A percentile compares a stretch with the other conserved stretches of the same genome.
Evolutionary conservation across 2,888 invertebrate species (phyloP).

Genomic region (Blera fallax): DNA sequence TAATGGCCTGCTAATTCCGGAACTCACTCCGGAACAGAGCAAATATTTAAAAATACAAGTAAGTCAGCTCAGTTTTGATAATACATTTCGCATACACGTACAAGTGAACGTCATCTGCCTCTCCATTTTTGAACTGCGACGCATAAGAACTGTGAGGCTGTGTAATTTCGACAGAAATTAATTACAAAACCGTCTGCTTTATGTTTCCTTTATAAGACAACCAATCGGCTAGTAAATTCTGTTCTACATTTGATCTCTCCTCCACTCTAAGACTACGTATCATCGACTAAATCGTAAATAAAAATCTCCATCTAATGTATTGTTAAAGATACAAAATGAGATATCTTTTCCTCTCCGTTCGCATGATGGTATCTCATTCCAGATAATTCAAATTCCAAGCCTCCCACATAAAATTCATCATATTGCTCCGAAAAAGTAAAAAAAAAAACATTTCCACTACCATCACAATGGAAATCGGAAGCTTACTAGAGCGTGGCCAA

Average conservation of each 20-base stretch:
- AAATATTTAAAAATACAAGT: no score
- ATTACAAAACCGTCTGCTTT: slow-evolving; percentile 9
- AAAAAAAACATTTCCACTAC: neutral
- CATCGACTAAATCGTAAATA: neutral
- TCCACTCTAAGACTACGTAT: neutral
- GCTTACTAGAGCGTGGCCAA: slow-evolving; percentile 79
- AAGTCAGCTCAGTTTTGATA: no score
- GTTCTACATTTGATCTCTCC: neutral
- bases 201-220: slow-evolving; percentile 15
- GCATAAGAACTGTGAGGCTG: neutral
- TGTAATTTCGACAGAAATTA: neutral
- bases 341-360: neutral
- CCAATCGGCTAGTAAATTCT: neutral
- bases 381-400: slow-evolving; percentile 15
- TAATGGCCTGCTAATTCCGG: no score
- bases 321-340: neutral
- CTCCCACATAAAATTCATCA: slow-evolving; percentile 13
- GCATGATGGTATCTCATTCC: slow-evolving; percentile 6
- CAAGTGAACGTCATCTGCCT: no score
- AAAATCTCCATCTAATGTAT: neutral
- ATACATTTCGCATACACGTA: no score
- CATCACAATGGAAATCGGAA: slow-evolving; percentile 73
- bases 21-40: no score
- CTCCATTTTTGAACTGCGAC: no score
- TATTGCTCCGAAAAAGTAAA: slow-evolving; percentile 14